These are phyloP conservation scores for Gerris lacustris DNA, from an alignment of 2,888 invertebrate species.

Conservation along the genomic window DNA sequence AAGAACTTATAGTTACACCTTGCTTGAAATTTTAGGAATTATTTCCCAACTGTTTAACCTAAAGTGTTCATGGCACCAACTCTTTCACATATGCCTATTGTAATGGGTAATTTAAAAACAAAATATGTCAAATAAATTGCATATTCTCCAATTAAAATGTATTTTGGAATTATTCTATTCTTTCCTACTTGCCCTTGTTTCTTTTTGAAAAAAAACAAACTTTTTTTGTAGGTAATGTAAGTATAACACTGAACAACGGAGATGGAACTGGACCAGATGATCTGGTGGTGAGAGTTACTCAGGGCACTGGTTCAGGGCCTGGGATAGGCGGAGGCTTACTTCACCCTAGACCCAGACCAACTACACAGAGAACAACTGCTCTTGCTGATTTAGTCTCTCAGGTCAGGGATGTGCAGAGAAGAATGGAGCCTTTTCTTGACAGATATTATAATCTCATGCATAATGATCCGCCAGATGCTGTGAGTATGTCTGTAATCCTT, in stretches of 20 bases:
- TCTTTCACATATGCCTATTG: no score
- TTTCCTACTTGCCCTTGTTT: no score
- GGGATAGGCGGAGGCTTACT: slow-evolving; percentile 17
- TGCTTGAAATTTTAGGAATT: no score
- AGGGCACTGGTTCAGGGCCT: slow-evolving; percentile 6
- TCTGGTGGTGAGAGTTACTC: slow-evolving; percentile 11
- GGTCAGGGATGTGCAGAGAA: slow-evolving; percentile 43
- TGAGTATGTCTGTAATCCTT: background rate
- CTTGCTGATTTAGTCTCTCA: slow-evolving; percentile 40
- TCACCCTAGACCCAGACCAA: slow-evolving; percentile 13
- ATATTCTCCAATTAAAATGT: no score
- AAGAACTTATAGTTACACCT: no score
- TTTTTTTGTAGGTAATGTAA: background rate
- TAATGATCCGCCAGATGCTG: slow-evolving; percentile 44
- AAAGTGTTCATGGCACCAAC: no score
- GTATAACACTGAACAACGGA: slow-evolving; percentile 6
- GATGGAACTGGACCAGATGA: slow-evolving; percentile 7
- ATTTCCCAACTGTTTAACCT: no score
- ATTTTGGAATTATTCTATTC: no score
- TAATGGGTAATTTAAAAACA: no score
- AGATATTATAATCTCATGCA: slow-evolving; percentile 49
- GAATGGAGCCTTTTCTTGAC: slow-evolving; percentile 54
- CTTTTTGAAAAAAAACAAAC: no score
- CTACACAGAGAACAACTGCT: slow-evolving; percentile 19
- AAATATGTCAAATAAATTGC: no score